Evolutionary conservation across 1,140 invertebrate genomes (phyloP), one percentile per base, ranked within the genome.

Genomic region (Leptopilina boulardi): DNA sequence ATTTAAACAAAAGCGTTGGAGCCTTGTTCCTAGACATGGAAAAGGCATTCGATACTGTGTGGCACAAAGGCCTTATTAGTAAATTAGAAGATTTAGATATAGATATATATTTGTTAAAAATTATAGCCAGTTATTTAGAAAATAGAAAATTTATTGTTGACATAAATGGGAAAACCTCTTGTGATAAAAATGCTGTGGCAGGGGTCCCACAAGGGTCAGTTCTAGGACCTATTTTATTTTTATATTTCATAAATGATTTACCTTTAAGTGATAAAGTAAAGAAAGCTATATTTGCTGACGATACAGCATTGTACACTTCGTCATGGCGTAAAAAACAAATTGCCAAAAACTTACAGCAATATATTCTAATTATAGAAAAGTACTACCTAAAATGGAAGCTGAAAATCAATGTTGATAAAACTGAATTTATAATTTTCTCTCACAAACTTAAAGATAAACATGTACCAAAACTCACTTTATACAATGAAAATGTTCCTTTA

Each of bases 231-330:
- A 54, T 77, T 5, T 66, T 86, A 9, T 86, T 84, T 70, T 81
- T 82, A 26, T 47, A 79, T 86, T 87, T 84, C 66, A 82, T 79
- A 13, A 80, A 80, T 51, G 84, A 87, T 71, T 42, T 82, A 23
- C 82, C 78, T 10, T 71, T 41, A 3, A 18, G 23, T 1, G 5
- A 10, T n/a, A 76, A 76, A 15, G 78, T 73, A 6, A 42, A 66
- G 18, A 23, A 11, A 59, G 80, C 80, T 11, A 41, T 83, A 19
- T 83, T 75, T 56, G 77, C 79, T n/a, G 77, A 83, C 56, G 83
- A 86, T 73, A 80, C 80, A 66, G 83, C 74, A 19, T 75, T 71
- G 11, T 78, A 75, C 70, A 34, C 77, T 15, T 38, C 73, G 19
- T 79, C 80, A 2, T 76, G 18, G 34, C 26, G 26, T 21, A 73